These are phyloP conservation scores for Sarcophaga subvicina DNA, from an alignment of 2,888 invertebrate genomes.

Conservation along the genomic window DNA sequence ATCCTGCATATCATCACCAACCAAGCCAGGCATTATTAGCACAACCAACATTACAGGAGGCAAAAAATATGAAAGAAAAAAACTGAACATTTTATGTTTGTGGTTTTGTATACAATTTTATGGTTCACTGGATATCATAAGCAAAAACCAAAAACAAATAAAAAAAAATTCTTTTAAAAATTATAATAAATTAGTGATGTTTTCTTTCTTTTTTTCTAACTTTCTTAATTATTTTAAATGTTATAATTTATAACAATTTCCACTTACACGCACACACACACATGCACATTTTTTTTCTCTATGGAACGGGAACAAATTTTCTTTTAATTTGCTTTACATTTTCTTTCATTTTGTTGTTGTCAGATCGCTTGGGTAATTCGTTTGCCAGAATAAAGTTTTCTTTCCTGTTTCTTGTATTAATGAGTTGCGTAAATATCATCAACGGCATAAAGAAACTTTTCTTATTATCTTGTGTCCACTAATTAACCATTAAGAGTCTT, in stretches of 20 bases:
- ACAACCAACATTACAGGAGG: neutral
- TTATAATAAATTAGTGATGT: neutral
- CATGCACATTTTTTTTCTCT: neutral
- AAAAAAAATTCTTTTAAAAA: conserved; percentile 18
- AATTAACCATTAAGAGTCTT: conserved; percentile 45
- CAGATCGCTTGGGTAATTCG: conserved; percentile 29
- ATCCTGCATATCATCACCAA: too few relatives aligned
- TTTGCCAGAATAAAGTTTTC: conserved; percentile 31
- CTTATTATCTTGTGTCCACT: conserved; percentile 54
- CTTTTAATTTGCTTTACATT: neutral
- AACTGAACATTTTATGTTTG: conserved; percentile 39
- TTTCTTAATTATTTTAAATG: neutral
- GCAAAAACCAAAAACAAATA: conserved; percentile 24
- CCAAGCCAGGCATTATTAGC: neutral
- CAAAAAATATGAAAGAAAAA: neutral
- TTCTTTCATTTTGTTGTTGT: neutral
- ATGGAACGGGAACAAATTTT: neutral
- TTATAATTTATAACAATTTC: neutral
- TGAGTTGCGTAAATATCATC: conserved; percentile 38
- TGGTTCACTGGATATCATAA: conserved; percentile 51
- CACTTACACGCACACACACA: too few relatives aligned
- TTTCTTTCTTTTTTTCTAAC: neutral
- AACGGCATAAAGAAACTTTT: conserved; percentile 34
- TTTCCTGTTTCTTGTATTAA: conserved; percentile 28
- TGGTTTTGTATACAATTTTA: conserved; percentile 55